These are phyloP conservation scores for Darevskia nairensis DNA, from an alignment of 2,797 vertebrate genomes.

Conservation along the genomic window DNA sequence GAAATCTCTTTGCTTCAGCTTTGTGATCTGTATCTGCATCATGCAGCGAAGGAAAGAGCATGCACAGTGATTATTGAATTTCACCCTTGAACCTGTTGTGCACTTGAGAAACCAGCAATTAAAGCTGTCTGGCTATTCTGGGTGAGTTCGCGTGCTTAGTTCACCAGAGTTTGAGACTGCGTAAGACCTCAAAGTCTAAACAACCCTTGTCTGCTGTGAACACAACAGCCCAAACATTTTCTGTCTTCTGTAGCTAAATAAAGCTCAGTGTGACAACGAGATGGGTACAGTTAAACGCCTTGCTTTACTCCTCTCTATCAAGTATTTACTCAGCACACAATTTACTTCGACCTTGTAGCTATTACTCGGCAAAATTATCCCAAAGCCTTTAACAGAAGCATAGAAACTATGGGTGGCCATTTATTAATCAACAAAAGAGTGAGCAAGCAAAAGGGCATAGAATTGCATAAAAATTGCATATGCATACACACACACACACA, in stretches of 20 bases:
- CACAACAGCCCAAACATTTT: not conserved
- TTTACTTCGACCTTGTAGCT: not conserved
- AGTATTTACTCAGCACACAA: not conserved
- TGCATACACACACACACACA: no score
- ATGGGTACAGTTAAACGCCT: not conserved
- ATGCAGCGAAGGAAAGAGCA: not conserved
- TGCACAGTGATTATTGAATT: not conserved
- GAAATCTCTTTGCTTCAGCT: not conserved
- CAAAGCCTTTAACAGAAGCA: not conserved
- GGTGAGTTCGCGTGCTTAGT: not conserved
- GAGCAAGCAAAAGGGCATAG: not conserved
- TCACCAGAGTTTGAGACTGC: not conserved
- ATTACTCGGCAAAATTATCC: not conserved
- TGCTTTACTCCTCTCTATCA: not conserved
- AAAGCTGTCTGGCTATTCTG: not conserved
- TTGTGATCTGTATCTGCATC: not conserved
- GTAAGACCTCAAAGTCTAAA: conserved; percentile 24
- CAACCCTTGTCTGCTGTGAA: not conserved
- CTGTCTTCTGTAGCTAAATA: not conserved
- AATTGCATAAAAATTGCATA: no score
- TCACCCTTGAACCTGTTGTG: not conserved
- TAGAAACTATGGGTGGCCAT: not conserved
- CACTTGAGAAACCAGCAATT: conserved; percentile 10
- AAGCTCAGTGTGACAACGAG: not conserved
- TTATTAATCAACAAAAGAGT: not conserved